Base-by-base conservation (phyloP, 2,113 vertebrate genomes). In the Alligator sinensis region DNA sequence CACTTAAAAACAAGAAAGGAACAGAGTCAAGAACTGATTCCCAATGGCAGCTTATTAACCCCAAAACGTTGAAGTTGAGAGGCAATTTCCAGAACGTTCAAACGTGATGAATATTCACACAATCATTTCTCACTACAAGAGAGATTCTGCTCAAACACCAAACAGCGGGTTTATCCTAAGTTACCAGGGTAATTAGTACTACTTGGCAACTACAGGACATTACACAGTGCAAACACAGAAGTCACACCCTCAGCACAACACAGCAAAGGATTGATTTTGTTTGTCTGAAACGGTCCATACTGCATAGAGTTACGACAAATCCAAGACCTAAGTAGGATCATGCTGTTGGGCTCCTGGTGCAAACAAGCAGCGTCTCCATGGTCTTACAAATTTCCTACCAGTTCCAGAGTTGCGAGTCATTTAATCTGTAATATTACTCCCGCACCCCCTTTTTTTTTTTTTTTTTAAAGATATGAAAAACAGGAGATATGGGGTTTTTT, bases 401-500 rank as follows among this genome's bases (percentile, higher is more conserved):
- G 22, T 13, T 74, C 70, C 47, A 47, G 47, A 47, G 21, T 47
- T 47, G 47, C 47, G 13, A 74, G 34, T 25, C 12, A 74, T 25
- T 74, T 47, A 74, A 47, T 74, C 34, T 47, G 34, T 22, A 24
- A 74, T 74, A 74, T 24, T 47, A 72, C 22, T 38, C 47, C 47
- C 47, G 7, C 47, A 47, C 6, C 38, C 47, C 47, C 8, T 47
- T 47, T 47, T 47, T 47, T 24, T 22, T 7, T 13, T 74, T 74
- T 24, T 22, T 24, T 74, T 74, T 38, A 72, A 38, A 82, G 80
- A 62, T 1, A 1, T 5, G 5, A 4, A 74, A 86, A 80, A 27
- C 19, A n/a, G 8, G 30, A 80, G 24, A 4, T 0, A 11, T 57
- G 16, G 2, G 0, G 1, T 55, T 64, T n/a, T n/a, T 10, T 0